phyloP scores from a whole-genome alignment of 2,797 vertebrate genomes.

The Dendrocincla tyrannina region DNA sequence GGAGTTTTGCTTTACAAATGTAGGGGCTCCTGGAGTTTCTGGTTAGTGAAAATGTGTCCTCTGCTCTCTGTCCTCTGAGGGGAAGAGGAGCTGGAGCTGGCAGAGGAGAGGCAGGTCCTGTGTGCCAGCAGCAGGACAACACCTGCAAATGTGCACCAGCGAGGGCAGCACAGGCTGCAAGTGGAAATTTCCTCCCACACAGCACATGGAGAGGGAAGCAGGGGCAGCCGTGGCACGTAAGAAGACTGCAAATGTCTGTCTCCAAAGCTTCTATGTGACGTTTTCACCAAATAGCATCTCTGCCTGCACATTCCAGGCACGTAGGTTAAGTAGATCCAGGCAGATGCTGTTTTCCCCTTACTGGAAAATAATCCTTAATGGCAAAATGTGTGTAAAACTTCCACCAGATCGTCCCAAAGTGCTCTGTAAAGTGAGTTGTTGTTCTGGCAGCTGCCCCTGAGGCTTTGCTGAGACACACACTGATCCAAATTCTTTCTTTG shows the following conservation, averaged over 20 bases:
- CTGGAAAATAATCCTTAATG: neutral
- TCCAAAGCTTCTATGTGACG: neutral
- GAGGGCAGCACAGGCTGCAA: neutral
- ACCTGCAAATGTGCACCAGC: neutral
- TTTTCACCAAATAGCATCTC: neutral
- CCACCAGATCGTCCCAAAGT: neutral
- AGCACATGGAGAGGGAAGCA: neutral
- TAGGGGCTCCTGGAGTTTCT: neutral
- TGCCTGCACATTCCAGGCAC: neutral
- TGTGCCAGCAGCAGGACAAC: neutral
- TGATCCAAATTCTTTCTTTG: neutral
- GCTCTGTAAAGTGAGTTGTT: neutral
- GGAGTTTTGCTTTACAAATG: neutral
- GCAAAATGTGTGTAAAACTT: neutral
- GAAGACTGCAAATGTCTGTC: neutral
- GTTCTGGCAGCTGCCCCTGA: neutral
- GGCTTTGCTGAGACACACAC: neutral
- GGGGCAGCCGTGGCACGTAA: neutral
- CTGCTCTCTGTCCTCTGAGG: neutral
- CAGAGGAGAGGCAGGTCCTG: neutral
- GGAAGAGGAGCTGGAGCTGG: neutral
- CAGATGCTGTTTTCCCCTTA: neutral
- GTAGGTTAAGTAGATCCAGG: neutral
- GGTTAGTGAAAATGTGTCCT: neutral
- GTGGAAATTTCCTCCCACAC: conserved; percentile 38